Conservation (phyloP, 1,140 invertebrate species). For the Drosophila ironensis region DNA sequence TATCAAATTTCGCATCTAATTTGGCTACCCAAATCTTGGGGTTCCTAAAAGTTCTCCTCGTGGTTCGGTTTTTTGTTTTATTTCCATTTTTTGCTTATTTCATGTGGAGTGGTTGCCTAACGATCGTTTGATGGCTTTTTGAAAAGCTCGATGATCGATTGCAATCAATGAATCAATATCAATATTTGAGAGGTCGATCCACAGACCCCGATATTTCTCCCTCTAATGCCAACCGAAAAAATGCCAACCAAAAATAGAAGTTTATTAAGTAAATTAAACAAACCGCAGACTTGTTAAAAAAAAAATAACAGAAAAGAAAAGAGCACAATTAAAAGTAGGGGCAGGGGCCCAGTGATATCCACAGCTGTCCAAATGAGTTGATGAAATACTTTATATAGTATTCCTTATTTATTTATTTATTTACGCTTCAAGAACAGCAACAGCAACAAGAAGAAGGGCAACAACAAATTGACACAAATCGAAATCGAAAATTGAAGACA, state of each 20-base stretch:
- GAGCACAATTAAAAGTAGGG: too few relatives aligned
- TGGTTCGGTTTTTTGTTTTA: too few relatives aligned
- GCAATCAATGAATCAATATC: conserved; percentile 25
- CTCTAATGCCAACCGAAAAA: neutral
- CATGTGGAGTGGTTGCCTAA: too few relatives aligned
- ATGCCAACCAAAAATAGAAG: conserved; percentile 69
- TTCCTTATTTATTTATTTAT: conserved; percentile 37
- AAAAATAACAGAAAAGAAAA: too few relatives aligned
- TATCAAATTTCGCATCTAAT: too few relatives aligned
- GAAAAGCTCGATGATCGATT: conserved; percentile 53
- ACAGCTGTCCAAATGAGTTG: conserved; percentile 38
- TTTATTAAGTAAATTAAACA: conserved; percentile 65
- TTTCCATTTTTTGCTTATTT: too few relatives aligned
- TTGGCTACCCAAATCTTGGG: neutral
- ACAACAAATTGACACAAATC: conserved; percentile 41
- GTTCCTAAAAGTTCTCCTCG: too few relatives aligned
- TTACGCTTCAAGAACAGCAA: conserved; percentile 17
- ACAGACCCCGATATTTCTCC: too few relatives aligned
- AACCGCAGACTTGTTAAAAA: conserved; percentile 4
- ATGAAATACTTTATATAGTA: conserved; percentile 10
- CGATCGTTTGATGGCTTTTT: conserved; percentile 48
- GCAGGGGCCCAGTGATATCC: neutral
- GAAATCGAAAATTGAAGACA: too few relatives aligned
- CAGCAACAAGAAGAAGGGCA: neutral
- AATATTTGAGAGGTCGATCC: conserved; percentile 11